A percentile compares a stretch with the other conserved stretches of the same genome.
Evolutionary conservation across 30 jellyfish, hydroid and myxozoan species (phyloP).

Genomic region (Pelagia noctiluca): DNA sequence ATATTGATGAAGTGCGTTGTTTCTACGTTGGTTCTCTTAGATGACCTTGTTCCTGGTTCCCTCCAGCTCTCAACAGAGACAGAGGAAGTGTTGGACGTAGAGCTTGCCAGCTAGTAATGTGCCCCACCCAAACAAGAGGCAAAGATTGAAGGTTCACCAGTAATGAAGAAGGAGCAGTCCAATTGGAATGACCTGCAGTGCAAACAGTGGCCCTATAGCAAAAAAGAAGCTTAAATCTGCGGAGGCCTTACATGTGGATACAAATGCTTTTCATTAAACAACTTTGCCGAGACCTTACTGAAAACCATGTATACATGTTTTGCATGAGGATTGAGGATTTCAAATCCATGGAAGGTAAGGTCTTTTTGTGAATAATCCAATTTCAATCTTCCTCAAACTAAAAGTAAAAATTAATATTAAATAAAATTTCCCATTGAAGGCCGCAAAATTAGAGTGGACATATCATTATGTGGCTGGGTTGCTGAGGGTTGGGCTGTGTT

Average conservation of each 20-base stretch:
- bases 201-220: slow-evolving; percentile 4
- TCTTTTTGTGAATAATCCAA: neutral
- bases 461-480: neutral
- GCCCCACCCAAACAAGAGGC: slow-evolving; percentile 11
- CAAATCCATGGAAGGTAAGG: neutral
- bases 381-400: neutral
- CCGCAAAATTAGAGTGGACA: neutral
- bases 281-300: neutral
- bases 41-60: neutral
- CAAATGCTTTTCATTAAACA: slow-evolving; percentile 12
- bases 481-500: neutral
- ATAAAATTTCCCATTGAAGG: neutral
- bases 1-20: neutral
- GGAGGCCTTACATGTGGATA: slow-evolving; percentile 9
- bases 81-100: neutral
- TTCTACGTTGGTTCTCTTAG: neutral
- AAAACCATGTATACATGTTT: slow-evolving; percentile 3
- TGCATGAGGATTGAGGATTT: neutral
- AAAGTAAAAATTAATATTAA: neutral
- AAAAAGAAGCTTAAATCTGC: slow-evolving; percentile 5
- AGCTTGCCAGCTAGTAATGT: too few species aligned
- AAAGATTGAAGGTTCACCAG: neutral
- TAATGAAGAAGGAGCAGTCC: neutral
- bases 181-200: slow-evolving; percentile 1
- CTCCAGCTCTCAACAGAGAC: neutral